These are phyloP conservation scores for Xestia ashworthii DNA, from an alignment of 2,888 invertebrate species.

Conservation along the genomic window DNA sequence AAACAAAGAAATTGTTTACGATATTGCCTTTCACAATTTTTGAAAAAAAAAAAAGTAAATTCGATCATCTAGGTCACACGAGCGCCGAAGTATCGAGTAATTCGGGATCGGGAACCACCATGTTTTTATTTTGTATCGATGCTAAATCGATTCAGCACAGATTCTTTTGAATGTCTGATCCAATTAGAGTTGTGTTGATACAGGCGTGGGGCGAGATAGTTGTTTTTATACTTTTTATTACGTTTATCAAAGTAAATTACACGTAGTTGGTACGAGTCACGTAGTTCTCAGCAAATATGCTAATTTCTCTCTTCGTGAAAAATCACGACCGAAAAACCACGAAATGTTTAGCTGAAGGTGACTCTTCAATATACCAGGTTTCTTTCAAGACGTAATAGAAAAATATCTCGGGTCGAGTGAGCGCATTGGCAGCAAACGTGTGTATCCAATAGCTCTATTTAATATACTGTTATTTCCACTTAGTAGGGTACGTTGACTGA, in stretches of 20 bases:
- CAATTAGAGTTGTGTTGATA: conserved; percentile 55
- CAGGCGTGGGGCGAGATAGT: conserved; percentile 32
- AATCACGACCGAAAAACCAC: conserved; percentile 19
- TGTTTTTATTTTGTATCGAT: conserved; percentile 36
- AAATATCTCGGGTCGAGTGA: conserved; percentile 16
- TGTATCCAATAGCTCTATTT: conserved; percentile 29
- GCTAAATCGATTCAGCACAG: conserved; percentile 42
- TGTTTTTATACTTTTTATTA: conserved; percentile 42
- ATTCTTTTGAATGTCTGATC: conserved; percentile 41
- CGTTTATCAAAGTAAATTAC: conserved; percentile 48
- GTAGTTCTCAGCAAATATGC: conserved; percentile 29
- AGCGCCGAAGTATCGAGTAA: conserved; percentile 11
- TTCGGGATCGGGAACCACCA: conserved; percentile 1
- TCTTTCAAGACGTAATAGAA: conserved; percentile 12
- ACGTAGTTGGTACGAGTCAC: conserved; percentile 19
- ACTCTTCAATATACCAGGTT: conserved; percentile 35
- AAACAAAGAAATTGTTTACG: conserved; percentile 45
- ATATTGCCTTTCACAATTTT: conserved; percentile 11
- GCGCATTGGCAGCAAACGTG: conserved; percentile 37
- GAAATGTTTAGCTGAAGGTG: conserved; percentile 37
- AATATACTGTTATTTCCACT: conserved; percentile 37
- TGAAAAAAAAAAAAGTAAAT: neutral
- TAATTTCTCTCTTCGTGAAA: conserved; percentile 31
- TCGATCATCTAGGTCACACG: conserved; percentile 2
- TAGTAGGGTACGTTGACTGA: conserved; percentile 35